Evolutionary conservation across 2,888 invertebrate species (phyloP).

Genomic region (Chouioia cunea): DNA sequence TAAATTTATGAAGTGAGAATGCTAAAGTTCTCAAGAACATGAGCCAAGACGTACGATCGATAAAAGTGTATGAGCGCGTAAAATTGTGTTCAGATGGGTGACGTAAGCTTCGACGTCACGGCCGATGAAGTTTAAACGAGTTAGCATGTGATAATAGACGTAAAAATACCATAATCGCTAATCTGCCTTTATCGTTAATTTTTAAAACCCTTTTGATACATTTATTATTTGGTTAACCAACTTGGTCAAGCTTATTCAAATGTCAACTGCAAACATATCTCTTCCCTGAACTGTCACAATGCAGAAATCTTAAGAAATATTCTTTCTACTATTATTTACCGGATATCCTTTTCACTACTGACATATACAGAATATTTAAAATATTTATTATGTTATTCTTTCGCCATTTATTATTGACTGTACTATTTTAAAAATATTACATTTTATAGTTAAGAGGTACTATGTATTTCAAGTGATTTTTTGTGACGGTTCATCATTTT

Average conservation of each 20-base stretch:
- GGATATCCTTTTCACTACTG: no score
- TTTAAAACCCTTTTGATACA: conserved; percentile 1
- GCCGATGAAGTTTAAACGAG: neutral
- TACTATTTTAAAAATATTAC: no score
- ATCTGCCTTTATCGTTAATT: conserved; percentile 8
- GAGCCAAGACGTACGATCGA: conserved; percentile 27
- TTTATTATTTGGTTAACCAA: no score
- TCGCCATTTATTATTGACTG: no score
- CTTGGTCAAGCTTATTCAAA: no score
- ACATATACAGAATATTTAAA: no score
- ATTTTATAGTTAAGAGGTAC: no score
- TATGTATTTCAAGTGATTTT: no score
- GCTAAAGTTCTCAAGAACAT: conserved; percentile 22
- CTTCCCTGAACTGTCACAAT: neutral
- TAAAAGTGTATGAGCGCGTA: conserved; percentile 27
- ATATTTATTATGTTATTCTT: no score
- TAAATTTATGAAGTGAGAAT: neutral
- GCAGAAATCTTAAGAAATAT: neutral
- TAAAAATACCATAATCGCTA: neutral
- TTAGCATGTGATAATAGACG: neutral
- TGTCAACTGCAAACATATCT: no score
- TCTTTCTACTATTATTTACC: no score
- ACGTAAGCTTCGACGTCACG: conserved; percentile 23
- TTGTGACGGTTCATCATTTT: no score
- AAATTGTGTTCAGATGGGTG: conserved; percentile 18